Conservation (phyloP, 2,888 invertebrate species). For the Eilema caniola region DNA sequence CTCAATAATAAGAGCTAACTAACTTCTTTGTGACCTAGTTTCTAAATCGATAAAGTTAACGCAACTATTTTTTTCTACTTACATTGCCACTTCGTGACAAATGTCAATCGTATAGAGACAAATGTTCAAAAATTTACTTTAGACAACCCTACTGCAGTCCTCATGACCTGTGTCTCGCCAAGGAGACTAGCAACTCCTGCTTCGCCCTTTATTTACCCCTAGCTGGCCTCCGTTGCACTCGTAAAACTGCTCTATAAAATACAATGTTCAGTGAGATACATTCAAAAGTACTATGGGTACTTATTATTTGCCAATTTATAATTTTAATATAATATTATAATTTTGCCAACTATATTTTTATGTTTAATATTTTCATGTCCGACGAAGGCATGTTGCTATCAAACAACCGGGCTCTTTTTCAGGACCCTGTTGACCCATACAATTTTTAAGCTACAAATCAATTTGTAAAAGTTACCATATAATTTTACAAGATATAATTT, state of each 20-base stretch:
- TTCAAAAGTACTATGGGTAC: no score
- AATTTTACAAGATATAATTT: no score
- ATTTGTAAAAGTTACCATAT: no score
- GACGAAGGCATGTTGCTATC: not conserved
- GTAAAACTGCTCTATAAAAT: conserved; percentile 68
- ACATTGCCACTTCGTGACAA: not conserved
- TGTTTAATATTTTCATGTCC: not conserved
- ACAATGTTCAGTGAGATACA: conserved; percentile 57
- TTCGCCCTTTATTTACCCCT: conserved; percentile 61
- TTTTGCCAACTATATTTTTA: no score
- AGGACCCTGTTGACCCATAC: no score
- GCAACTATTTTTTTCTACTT: not conserved
- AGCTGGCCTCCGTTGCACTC: conserved; percentile 44
- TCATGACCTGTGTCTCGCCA: conserved; percentile 52
- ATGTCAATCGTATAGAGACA: not conserved
- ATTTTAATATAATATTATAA: no score
- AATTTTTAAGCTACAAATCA: no score
- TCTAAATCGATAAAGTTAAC: not conserved
- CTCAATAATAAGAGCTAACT: not conserved
- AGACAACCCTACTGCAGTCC: conserved; percentile 45
- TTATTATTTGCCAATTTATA: no score
- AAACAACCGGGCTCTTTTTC: not conserved
- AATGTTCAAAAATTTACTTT: not conserved
- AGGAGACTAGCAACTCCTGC: conserved; percentile 59
- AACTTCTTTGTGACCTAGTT: not conserved